Evolutionary conservation across 1,140 invertebrate genomes (phyloP).

Genomic region (Diachasma alloeum): DNA sequence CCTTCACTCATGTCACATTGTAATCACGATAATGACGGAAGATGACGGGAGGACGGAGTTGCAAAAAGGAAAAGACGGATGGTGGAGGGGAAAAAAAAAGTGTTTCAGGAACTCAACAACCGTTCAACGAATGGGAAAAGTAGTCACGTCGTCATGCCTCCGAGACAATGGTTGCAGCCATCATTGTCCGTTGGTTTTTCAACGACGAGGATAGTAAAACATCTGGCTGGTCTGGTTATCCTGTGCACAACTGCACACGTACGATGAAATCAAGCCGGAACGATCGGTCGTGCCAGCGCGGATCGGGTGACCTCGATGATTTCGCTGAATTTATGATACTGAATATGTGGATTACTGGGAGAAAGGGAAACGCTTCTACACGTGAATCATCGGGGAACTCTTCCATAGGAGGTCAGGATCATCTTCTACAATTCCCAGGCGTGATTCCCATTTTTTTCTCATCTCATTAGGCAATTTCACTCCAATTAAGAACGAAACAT

Average conservation of each 20-base stretch:
- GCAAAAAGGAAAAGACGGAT: background rate
- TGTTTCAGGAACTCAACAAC: conserved; percentile 9
- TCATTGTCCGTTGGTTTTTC: background rate
- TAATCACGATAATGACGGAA: conserved; percentile 1
- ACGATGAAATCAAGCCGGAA: conserved; percentile 9
- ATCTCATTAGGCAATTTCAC: background rate
- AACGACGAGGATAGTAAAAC: conserved; percentile 6
- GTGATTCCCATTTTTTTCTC: background rate
- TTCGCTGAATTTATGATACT: background rate
- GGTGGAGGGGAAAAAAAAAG: background rate
- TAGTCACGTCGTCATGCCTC: background rate
- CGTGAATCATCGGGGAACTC: background rate
- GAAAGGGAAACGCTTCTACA: background rate
- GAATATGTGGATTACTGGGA: background rate
- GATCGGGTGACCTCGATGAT: conserved; percentile 16
- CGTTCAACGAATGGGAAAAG: conserved; percentile 11
- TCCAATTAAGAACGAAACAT: background rate
- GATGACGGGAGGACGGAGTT: background rate
- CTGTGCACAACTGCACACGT: background rate
- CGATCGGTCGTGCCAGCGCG: background rate
- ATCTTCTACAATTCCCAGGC: background rate
- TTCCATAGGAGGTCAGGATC: conserved; percentile 1
- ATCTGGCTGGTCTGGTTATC: background rate
- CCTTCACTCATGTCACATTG: background rate
- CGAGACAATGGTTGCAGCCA: background rate